Base-by-base conservation (phyloP, 2,113 vertebrate species). In the Macroglossus sobrinus region DNA sequence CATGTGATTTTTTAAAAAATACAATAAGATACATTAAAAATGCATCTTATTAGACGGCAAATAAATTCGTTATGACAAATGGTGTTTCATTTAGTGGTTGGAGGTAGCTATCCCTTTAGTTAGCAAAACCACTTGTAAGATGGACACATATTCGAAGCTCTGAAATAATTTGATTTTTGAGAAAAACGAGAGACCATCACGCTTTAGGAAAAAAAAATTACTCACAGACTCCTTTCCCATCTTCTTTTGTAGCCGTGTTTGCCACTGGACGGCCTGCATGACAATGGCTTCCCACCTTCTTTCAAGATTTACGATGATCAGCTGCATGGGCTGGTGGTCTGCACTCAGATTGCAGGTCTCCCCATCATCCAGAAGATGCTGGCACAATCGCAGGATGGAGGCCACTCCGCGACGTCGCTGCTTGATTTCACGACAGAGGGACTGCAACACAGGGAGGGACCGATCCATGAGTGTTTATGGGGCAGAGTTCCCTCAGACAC, bases 251-350 rank as follows among this genome's bases (percentile, higher is more conserved):
- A 99, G 99, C 76, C 99, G 97, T 69, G 98, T 99, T 98, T 99
- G 99, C 99, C 99, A 99, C 98, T 99, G 99, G 97, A 99, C 99
- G 55, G 99, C 98, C 98, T 99, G 99, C 99, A 99, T 99, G 97
- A 99, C 99, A 91, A 99, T 99, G 91, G 99, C 99, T 98, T 99
- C 99, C 99, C 99, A 99, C 93, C 99, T 98, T 90, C 99, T 99
- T 98, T 99, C 99, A 38, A 99, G 99, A 98, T 99, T 99, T 91
- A 99, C 99, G 0, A 99, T 99, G 91, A 99, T 99, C 98, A 99
- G 66, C 98, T 99, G 99, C 98, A 99, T 99, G 90, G 99, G 98
- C 98, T 99, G 99, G 76, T 99, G 99, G 97, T 99, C 99, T 14
- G 99, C 98, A 11, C 99, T 99, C 7, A 99, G 98, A 97, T 99